Percentiles rank a stretch among this genome's conserved stretches.
These are phyloP conservation scores for Pomatorhinus ruficollis DNA, from an alignment of 2,113 vertebrate species.

Conservation along the genomic window DNA sequence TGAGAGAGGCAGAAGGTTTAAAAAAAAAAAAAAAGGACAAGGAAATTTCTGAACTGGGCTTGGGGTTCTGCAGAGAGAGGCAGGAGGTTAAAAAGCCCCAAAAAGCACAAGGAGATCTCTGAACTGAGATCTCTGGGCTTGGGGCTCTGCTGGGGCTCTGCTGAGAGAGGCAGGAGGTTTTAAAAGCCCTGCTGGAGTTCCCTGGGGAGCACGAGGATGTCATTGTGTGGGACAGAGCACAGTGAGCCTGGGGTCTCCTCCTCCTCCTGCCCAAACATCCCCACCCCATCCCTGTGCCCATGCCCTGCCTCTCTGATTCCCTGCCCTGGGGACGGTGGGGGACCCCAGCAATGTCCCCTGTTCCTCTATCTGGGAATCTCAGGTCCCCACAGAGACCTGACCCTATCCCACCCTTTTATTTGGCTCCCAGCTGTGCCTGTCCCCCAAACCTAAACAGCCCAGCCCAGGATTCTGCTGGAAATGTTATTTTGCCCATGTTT, in stretches of 20 bases:
- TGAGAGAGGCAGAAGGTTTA: background rate
- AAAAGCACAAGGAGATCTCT: background rate
- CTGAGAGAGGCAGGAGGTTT: background rate
- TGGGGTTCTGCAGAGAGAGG: background rate
- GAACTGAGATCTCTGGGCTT: background rate
- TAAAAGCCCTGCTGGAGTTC: slow-evolving; percentile 71
- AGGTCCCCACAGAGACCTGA: background rate
- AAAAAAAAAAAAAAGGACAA: no score
- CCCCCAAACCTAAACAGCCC: background rate
- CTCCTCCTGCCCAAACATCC: background rate
- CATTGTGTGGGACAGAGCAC: slow-evolving; percentile 55
- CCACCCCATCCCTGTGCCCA: background rate
- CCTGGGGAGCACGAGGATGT: slow-evolving; percentile 81
- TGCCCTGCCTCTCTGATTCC: background rate
- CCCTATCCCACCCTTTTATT: background rate
- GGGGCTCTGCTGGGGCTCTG: background rate
- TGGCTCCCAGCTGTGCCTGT: background rate
- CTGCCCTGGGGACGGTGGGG: background rate
- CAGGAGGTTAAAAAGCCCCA: background rate
- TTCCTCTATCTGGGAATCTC: rapidly evolving
- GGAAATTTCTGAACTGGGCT: no score
- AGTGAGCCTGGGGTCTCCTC: background rate
- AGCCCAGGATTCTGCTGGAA: background rate
- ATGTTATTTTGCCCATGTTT: background rate
- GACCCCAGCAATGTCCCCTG: background rate